Conservation (phyloP, 1,140 invertebrate species). For the Myzus persicae region DNA sequence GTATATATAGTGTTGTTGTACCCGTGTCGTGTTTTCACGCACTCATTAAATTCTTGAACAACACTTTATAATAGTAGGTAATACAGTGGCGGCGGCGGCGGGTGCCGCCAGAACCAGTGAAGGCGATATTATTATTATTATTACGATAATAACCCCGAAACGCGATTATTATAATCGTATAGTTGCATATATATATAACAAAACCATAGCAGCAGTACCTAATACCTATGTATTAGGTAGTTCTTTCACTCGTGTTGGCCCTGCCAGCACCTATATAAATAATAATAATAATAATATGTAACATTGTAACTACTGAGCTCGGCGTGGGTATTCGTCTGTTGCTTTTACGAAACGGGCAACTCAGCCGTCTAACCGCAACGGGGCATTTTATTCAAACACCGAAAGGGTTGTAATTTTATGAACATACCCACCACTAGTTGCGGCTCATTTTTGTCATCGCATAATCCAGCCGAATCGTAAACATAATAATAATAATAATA, state of each 20-base stretch:
- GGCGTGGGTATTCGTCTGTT: not conserved
- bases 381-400: not conserved
- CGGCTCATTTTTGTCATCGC: not conserved
- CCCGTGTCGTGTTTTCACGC: slow-evolving; percentile 49
- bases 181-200: not conserved
- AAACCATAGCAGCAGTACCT: not conserved
- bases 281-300: too few relatives aligned
- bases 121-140: slow-evolving; percentile 41
- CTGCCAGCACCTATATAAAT: not conserved
- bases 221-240: not conserved
- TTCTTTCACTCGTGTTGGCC: slow-evolving; percentile 1
- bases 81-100: not conserved
- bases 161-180: slow-evolving; percentile 15
- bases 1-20: not conserved
- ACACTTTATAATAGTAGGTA: slow-evolving; percentile 32
- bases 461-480: not conserved
- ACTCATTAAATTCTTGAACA: slow-evolving; percentile 43
- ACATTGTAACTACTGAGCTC: not conserved
- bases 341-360: not conserved
- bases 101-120: not conserved
- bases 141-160: slow-evolving; percentile 34
- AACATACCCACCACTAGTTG: not conserved
- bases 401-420: not conserved
- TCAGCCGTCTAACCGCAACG: not conserved
- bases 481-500: not conserved